Evolutionary conservation across 2,888 invertebrate genomes (phyloP), one percentile per base, ranked within the genome.

Genomic region (Hemicrepidius hirtus): DNA sequence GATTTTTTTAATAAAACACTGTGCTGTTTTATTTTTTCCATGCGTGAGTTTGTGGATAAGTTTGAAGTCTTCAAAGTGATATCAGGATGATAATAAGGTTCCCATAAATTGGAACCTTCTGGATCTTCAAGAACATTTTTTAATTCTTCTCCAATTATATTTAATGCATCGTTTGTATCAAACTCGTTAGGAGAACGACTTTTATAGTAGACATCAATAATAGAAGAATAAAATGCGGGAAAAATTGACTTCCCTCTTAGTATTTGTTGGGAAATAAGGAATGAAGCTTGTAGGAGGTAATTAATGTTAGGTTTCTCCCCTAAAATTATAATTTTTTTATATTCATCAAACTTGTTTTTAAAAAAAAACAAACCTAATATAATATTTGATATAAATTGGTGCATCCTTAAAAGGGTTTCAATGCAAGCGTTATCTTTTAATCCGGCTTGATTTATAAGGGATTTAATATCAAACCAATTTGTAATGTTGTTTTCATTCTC

Each of bases 221-320:
- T 91, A 70, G 91, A 89, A 60, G 88, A 88, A 2, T 85, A 78
- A 71, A 93, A 85, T 0, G 93, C 91, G n/a, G 86, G 85, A 10
- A 82, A 80, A n/a, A 87, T 82, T 0, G 88, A 82, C 62, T 91
- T 88, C 0, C 93, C 93, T 59, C 92, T 87, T 1, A 89, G 85
- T 44, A 92, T 82, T 84, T 93, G 92, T 83, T 94, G 93, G 62
- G 88, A 88, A 44, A 91, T 88, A 69, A 94, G 84, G 77, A 90
- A 90, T 0, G 92, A 89, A 0, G 91, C 89, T 83, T 92, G 92
- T 12, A 94, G 84, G 37, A 95, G 85, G 80, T 93, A 91, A 20
- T 90, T 89, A 46, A 92, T 81, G 10, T 89, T 90, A 16, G 92
- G 91, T 78, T 89, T 89, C 74, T 92, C 92, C 55, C 90, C 91